Conservation (phyloP, 1,140 invertebrate species). For the Drepana arcuata region DNA sequence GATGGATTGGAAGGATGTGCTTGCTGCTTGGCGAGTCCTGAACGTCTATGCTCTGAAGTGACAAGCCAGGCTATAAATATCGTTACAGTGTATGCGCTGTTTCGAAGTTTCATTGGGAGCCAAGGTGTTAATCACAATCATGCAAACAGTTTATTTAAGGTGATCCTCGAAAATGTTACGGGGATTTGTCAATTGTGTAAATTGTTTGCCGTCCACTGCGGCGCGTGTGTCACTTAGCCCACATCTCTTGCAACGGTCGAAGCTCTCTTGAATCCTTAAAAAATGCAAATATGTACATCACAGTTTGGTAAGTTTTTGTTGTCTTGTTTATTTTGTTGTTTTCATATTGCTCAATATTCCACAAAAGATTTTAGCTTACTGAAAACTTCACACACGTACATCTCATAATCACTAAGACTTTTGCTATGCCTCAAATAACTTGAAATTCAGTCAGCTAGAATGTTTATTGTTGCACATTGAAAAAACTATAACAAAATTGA, state of each 20-base stretch:
- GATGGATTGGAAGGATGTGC: conserved; percentile 17
- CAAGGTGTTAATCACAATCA: conserved; percentile 65
- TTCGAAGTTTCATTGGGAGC: conserved; percentile 53
- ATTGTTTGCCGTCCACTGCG: conserved; percentile 35
- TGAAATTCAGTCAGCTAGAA: no score
- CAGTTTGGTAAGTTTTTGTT: no score
- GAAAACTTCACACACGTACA: no score
- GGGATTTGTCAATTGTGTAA: conserved; percentile 61
- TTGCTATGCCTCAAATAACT: no score
- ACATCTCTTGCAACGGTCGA: conserved; percentile 15
- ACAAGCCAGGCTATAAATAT: conserved; percentile 55
- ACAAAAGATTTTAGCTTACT: no score
- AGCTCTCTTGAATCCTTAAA: no score
- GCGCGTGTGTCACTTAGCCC: conserved; percentile 26
- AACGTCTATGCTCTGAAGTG: conserved; percentile 37
- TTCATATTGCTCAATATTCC: no score
- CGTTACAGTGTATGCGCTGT: conserved; percentile 33
- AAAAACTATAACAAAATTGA: no score
- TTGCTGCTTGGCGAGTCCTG: conserved; percentile 30
- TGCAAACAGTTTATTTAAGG: conserved; percentile 64
- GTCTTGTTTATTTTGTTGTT: no score
- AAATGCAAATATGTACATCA: no score
- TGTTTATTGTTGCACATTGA: no score
- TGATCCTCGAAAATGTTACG: conserved; percentile 52
- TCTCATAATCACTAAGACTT: no score